These are phyloP conservation scores for Lacerta viridis DNA, from an alignment of 2,797 vertebrate genomes.

Conservation along the genomic window DNA sequence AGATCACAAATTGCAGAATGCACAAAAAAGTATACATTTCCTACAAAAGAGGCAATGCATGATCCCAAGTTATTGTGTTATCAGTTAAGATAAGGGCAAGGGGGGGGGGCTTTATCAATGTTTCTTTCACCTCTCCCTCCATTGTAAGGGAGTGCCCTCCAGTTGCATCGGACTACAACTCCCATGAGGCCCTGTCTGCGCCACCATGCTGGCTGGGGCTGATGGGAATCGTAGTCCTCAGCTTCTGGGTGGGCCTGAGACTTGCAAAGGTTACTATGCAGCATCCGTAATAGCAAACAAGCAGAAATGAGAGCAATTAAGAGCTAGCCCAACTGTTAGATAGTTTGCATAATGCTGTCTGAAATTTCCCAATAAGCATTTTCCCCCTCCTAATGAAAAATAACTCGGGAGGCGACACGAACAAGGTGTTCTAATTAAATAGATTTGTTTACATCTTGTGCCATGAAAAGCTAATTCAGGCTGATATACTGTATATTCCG, in stretches of 20 bases:
- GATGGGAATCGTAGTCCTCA: not conserved
- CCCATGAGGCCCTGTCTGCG: not conserved
- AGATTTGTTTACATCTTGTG: slow-evolving; percentile 84
- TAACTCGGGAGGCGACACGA: slow-evolving; percentile 75
- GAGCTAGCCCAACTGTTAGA: slow-evolving; percentile 35
- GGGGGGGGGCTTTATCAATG: not conserved
- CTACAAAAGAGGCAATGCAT: too few relatives aligned
- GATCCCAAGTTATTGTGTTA: too few relatives aligned
- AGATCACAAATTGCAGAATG: too few relatives aligned
- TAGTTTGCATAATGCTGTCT: slow-evolving; percentile 46
- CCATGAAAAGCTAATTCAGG: slow-evolving; percentile 80
- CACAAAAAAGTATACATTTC: too few relatives aligned
- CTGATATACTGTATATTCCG: slow-evolving; percentile 79
- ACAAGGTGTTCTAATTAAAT: slow-evolving; percentile 87
- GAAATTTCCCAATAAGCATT: slow-evolving; percentile 59
- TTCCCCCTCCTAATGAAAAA: slow-evolving; percentile 71
- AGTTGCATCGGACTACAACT: not conserved
- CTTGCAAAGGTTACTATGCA: not conserved
- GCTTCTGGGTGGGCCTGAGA: not conserved
- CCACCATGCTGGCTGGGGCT: not conserved
- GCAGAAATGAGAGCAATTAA: slow-evolving; percentile 36
- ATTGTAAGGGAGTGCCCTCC: not conserved
- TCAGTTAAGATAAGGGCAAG: not conserved
- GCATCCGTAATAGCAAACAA: slow-evolving; percentile 12
- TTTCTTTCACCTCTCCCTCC: too few relatives aligned